Evolutionary conservation across 2,113 vertebrate genomes (phyloP), one percentile per base, ranked within the genome.

Genomic region (Caracal caracal): DNA sequence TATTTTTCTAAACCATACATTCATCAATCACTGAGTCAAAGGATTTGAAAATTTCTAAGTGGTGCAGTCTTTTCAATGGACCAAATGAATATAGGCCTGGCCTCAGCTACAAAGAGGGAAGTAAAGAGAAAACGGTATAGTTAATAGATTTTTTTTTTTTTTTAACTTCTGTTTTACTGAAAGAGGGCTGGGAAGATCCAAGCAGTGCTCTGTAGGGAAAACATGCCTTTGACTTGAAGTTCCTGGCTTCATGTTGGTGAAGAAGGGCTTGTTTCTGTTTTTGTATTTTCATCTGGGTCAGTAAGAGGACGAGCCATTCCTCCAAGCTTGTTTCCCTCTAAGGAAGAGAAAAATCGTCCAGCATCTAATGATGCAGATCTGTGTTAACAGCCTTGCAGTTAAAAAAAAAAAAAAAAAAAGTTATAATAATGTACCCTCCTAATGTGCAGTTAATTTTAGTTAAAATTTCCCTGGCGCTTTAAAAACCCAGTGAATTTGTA

Each of bases 221-320:
- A 81, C 59, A 63, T 20, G n/a, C 16, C 80, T 88, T 65, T 92
- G 37, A 78, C 65, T 30, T 75, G 65, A 40, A 56, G 81, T 37
- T 70, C 61, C 65, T 90, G 84, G 66, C 94, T 88, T 40, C 24
- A 1, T 16, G 37, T 9, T 91, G 71, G 78, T 73, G 22, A 66
- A 68, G 87, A 90, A 91, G 95, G 81, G 26, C 63, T 95, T 85
- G 65, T 94, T 96, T 95, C 94, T 96, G 94, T 6, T 66, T 93
- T 61, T 93, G n/a, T 73, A 10, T 94, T 96, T 98, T 97, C 96
- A 53, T 97, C 95, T 96, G 97, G 87, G 97, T 98, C 98, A 98
- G 28, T 71, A 86, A 97, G 76, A 98, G 85, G 90, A 94, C 88
- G 88, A 3, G 47, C 5, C 94, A 87, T 95, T 92, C 93, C 92